Conservation (phyloP, 2,888 invertebrate genomes). For the Syrphus vitripennis region DNA sequence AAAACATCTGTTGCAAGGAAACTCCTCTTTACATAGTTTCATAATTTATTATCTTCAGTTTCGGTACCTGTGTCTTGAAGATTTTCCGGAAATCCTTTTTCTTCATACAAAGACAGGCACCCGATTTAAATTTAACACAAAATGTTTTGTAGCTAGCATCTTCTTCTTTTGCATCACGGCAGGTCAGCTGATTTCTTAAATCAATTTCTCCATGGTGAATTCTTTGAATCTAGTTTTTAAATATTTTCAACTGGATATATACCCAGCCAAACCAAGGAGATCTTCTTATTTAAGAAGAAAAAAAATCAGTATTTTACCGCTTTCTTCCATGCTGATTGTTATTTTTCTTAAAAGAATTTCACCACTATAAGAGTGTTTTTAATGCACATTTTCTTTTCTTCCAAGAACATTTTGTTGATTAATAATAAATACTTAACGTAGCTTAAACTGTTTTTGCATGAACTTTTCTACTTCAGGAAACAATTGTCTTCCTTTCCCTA, state of each 20-base stretch:
- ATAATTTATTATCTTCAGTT: not conserved
- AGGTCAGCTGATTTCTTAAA: conserved; percentile 47
- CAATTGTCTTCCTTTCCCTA: too few species aligned
- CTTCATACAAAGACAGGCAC: not conserved
- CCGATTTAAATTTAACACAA: not conserved
- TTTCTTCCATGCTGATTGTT: not conserved
- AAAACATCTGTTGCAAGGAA: conserved; percentile 50
- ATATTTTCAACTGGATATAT: not conserved
- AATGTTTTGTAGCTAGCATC: not conserved
- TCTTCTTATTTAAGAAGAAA: conserved; percentile 19
- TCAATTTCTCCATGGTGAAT: not conserved
- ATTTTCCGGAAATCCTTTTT: conserved; percentile 22
- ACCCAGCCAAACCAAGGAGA: conserved; percentile 19
- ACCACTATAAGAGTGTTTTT: too few species aligned
- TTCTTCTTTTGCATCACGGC: conserved; percentile 4
- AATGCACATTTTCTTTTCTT: too few species aligned
- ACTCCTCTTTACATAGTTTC: not conserved
- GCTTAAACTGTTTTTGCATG: too few species aligned
- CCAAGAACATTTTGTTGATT: too few species aligned
- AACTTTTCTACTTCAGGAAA: too few species aligned
- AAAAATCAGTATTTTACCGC: conserved; percentile 4
- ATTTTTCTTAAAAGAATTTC: not conserved
- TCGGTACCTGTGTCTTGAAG: not conserved
- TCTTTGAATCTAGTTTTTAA: not conserved
- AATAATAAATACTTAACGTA: too few species aligned